phyloP scores from a whole-genome alignment of 2,797 vertebrate genomes.

The Menidia menidia region DNA sequence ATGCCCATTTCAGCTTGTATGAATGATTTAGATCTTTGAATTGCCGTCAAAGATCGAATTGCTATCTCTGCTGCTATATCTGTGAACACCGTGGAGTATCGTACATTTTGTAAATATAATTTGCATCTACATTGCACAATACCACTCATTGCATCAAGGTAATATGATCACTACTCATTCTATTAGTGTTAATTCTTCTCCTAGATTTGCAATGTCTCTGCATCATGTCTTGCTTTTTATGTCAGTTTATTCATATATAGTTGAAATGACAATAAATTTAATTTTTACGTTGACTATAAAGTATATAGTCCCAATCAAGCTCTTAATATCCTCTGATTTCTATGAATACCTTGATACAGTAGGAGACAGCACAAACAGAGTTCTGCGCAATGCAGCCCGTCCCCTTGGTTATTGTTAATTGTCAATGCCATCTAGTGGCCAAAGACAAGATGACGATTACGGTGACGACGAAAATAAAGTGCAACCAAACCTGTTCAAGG shows the following conservation, averaged over 20 bases:
- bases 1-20: neutral
- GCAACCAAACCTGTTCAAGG: conserved; percentile 40
- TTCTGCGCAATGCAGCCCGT: neutral
- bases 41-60: neutral
- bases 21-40: neutral
- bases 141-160: neutral
- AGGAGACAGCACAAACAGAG: neutral
- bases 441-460: conserved; percentile 5
- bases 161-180: neutral
- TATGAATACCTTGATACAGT: no score
- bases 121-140: no score
- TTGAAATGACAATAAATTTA: no score
- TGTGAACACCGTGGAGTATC: no score
- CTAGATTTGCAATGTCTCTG: no score
- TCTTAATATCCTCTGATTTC: neutral
- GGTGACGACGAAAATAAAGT: neutral
- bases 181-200: no score
- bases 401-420: conserved; percentile 45
- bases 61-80: no score
- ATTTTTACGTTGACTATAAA: no score
- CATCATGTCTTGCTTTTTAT: no score
- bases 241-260: no score
- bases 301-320: neutral
- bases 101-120: no score
- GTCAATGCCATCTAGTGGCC: conserved; percentile 81